Base-by-base conservation (phyloP, 2,888 invertebrate species). In the Cloeon dipterum region DNA sequence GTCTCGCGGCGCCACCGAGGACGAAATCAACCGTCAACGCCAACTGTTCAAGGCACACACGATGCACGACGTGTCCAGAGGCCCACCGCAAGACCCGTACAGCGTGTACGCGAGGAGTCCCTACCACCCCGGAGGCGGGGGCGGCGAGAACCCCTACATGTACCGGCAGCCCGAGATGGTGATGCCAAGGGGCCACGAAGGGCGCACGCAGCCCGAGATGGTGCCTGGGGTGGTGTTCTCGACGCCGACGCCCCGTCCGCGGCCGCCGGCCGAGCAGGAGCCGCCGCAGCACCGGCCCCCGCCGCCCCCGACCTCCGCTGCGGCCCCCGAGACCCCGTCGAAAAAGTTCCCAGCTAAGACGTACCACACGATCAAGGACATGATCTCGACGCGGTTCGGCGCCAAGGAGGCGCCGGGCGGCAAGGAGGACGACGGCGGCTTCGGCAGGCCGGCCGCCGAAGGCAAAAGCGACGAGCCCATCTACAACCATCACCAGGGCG, bases 331-430 rank as follows among this genome's bases (percentile, higher is more conserved):
- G 67, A 68, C 45, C 60, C 64, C 1, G 63, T n/a, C n/a, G n/a
- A 58, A 62, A 34, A 55, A 57, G 39, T 68, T 74, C n/a, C 68
- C 76, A 40, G 70, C 74, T 33, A 74, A 77, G 56, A 79, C 79
- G 1, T 79, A 79, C 50, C 74, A 81, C 52, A 77, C 79, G 4
- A 66, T 81, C 42, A 79, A 78, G 61, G 79, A 79, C 49, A 75
- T 81, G 65, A 77, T 81, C 50, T 78, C 78, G 17, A 77, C 74
- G 52, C 68, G 74, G 48, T 79, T 81, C 53, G 74, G 74, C 47
- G 70, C 66, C 32, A 62, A 56, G 48, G 68, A 69, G 18, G 45
- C 46, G 29, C 38, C 68, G 26, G 57, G 56, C 38, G 68, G 68
- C 26, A 60, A 59, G 29, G 29, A 29, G 7, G 29, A 29, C 16